Evolutionary conservation across 2,113 vertebrate species (phyloP).

Genomic region (Seriola aureovittata): DNA sequence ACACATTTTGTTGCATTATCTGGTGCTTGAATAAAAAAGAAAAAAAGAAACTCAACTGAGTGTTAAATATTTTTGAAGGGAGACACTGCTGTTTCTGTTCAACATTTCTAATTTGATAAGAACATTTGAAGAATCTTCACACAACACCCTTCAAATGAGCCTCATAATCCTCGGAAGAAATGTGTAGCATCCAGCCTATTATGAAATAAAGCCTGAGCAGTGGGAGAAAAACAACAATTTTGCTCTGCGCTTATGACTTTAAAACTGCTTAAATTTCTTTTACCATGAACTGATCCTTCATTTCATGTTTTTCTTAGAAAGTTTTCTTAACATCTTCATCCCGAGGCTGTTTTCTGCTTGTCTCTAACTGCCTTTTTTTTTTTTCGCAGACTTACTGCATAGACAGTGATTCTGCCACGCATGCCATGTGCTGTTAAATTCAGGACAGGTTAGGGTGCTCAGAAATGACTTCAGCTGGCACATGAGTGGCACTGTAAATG

Average conservation of each 20-base stretch:
- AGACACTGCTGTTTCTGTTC: conserved; percentile 6
- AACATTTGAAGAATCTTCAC: conserved; percentile 13
- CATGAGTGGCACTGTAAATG: not conserved
- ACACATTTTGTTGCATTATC: conserved; percentile 10
- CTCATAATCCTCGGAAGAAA: conserved; percentile 8
- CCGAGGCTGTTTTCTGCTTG: not conserved
- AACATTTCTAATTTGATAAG: conserved; percentile 25
- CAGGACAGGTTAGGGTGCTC: not conserved
- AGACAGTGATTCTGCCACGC: conserved; percentile 28
- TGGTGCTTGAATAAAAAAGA: not conserved
- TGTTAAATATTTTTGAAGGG: conserved; percentile 1
- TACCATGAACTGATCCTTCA: conserved; percentile 7
- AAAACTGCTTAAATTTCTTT: conserved; percentile 10
- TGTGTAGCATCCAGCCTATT: not conserved
- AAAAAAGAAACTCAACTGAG: not conserved
- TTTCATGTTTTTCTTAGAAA: conserved; percentile 32
- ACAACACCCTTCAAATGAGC: conserved; percentile 28
- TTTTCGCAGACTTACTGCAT: not conserved
- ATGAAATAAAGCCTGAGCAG: not conserved
- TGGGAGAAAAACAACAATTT: conserved; percentile 2
- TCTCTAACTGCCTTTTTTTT: not conserved
- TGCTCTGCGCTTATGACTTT: not conserved
- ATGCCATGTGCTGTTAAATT: conserved; percentile 12
- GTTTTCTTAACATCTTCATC: conserved; percentile 14
- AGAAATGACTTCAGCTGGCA: conserved; percentile 17